A percentile compares a stretch with the other conserved stretches of the same genome.
These are phyloP conservation scores for Otocyon megalotis DNA, from an alignment of 2,113 vertebrate species.

Conservation along the genomic window DNA sequence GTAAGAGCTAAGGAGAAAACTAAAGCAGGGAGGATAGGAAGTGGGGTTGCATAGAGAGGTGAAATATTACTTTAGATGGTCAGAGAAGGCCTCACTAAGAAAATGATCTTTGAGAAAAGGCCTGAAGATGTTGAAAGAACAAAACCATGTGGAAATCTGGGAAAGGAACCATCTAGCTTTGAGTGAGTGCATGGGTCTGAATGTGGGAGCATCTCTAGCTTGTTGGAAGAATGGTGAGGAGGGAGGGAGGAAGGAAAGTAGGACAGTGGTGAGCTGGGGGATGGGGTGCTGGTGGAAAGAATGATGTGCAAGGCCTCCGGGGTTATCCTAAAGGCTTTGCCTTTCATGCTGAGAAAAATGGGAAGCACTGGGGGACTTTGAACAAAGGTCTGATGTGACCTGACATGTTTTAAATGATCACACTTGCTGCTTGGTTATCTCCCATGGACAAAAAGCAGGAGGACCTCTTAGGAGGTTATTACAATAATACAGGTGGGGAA, in stretches of 20 bases:
- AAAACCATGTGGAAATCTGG: neutral
- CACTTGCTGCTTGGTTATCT: neutral
- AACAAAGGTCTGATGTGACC: neutral
- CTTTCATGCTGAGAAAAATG: neutral
- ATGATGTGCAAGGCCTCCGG: neutral
- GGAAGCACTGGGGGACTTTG: neutral
- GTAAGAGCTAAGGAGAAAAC: neutral
- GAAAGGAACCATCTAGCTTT: neutral
- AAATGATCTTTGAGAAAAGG: neutral
- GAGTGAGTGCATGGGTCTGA: neutral
- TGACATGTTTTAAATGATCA: neutral
- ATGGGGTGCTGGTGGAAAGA: neutral
- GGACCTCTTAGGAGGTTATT: neutral
- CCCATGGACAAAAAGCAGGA: neutral
- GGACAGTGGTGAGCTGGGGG: neutral
- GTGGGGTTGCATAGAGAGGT: accelerated
- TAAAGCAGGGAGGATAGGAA: neutral
- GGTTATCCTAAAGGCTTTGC: neutral
- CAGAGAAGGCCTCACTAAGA: neutral
- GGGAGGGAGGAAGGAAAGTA: neutral
- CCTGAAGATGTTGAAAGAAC: neutral
- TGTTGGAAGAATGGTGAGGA: neutral
- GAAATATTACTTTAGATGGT: neutral
- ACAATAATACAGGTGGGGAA: neutral
- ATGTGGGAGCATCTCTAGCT: neutral